phyloP scores from a whole-genome alignment of 1,140 invertebrate species.

The Tenebrio molitor region DNA sequence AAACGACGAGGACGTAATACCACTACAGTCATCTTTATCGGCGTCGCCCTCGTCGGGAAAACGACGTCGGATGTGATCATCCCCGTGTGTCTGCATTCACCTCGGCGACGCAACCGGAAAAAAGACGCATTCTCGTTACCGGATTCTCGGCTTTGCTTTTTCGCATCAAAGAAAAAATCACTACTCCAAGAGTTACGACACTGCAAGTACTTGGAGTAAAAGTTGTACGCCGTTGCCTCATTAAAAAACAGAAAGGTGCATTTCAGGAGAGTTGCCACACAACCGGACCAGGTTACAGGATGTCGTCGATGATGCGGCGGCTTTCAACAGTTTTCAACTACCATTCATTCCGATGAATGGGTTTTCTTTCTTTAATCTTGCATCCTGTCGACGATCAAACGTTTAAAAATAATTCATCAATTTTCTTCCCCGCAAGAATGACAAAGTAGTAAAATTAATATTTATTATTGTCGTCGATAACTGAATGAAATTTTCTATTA shows the following conservation, averaged over 20 bases:
- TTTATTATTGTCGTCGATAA: conserved; percentile 19
- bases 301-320: too few relatives aligned
- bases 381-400: neutral
- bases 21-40: conserved; percentile 34
- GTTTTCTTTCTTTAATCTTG: neutral
- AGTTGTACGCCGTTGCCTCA: conserved; percentile 4
- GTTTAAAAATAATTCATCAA: too few relatives aligned
- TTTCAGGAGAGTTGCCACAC: too few relatives aligned
- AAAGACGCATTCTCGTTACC: neutral
- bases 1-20: conserved; percentile 30
- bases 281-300: too few relatives aligned
- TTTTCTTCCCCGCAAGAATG: conserved; percentile 5
- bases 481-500: conserved; percentile 39
- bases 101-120: neutral
- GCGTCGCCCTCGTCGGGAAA: conserved; percentile 17
- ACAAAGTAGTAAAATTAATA: conserved; percentile 11
- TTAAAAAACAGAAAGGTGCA: too few relatives aligned
- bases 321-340: neutral
- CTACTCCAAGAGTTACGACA: neutral
- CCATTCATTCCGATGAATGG: conserved; percentile 4
- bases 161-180: conserved; percentile 15
- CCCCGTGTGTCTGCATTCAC: conserved; percentile 5
- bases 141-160: neutral
- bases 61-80: conserved; percentile 31
- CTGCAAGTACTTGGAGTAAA: neutral